These are phyloP conservation scores for Aegotheles bennettii DNA, from an alignment of 2,113 vertebrate genomes.

Conservation along the genomic window DNA sequence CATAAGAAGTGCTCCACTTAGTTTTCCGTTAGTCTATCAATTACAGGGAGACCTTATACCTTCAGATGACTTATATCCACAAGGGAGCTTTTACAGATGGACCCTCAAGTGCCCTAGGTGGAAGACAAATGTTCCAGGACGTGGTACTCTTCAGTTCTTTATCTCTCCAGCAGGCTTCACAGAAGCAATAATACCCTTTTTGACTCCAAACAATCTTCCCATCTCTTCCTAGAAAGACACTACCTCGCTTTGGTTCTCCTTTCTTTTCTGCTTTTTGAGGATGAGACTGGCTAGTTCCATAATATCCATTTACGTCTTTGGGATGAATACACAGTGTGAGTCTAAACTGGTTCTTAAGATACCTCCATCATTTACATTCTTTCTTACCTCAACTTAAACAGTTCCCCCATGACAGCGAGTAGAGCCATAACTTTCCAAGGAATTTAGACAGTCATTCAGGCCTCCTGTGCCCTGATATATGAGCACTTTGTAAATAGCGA, in stretches of 20 bases:
- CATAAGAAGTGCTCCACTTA: accelerated
- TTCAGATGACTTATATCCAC: neutral
- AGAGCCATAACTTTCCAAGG: neutral
- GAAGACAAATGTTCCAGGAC: neutral
- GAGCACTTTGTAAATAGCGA: neutral
- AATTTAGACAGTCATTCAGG: neutral
- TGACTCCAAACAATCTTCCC: neutral
- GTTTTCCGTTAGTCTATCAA: neutral
- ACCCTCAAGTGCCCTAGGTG: accelerated
- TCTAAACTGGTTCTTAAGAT: neutral
- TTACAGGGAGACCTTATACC: neutral
- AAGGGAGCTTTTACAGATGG: neutral
- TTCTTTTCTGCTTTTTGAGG: neutral
- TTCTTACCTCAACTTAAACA: neutral
- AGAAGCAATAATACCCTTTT: neutral
- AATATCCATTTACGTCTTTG: neutral
- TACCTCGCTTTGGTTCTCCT: too few species aligned
- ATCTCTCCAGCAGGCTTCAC: accelerated
- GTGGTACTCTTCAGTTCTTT: accelerated
- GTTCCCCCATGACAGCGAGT: neutral
- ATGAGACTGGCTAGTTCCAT: neutral
- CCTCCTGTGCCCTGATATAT: neutral
- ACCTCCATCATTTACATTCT: neutral
- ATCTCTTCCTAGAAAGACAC: neutral
- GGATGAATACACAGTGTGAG: neutral